Base-by-base conservation (phyloP, 2,888 invertebrate species). In the Oxyteleia sp. region DNA sequence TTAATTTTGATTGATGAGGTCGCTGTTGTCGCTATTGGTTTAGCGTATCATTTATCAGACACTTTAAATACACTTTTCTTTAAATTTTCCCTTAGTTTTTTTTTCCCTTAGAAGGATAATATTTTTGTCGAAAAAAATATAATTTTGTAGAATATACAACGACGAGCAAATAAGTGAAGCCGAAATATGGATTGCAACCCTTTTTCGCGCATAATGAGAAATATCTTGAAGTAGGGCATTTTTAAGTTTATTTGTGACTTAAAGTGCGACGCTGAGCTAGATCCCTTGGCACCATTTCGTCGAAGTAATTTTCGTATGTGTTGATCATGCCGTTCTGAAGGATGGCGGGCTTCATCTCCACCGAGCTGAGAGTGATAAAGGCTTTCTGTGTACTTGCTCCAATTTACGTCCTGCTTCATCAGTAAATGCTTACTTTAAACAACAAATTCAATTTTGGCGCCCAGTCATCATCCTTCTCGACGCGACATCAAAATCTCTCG, bases 261-360 rank as follows among this genome's bases (percentile, higher is more conserved):
- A 90, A 82, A 59, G 81, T 83, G 63, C 87, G 74, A 2, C 95
- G 95, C 90, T 97, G 96, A 3, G 96, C 95, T 18, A 96, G 94
- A 0, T 96, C 95, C 2, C 96, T 96, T 0, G 95, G 94, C 63
- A 97, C 96, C 76, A 96, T 94, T 78, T 97, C 96, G 43, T 95
- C 95, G 92, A 98, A 98, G 92, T 97, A 98, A 86, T 96, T 96
- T 92, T 98, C 96, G 92, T 98, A 98, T 91, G 99, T 98, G 92
- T 99, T 97, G 43, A 99, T 95, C 0, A 98, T 97, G 93, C 98
- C 98, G 93, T 99, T 99, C 94, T 98, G 98, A 79, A 96, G 95
- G 83, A 98, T 97, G 90, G 96, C 97, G 91, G 97, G 97, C 92
- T 98, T 98, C 96, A 97, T 96, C 72, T 95, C 95, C 97, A 97